Percentiles rank a stretch among this genome's conserved stretches.
Evolutionary conservation across 1,140 invertebrate genomes (phyloP).

Genomic region (Caenorhabditis latens): DNA sequence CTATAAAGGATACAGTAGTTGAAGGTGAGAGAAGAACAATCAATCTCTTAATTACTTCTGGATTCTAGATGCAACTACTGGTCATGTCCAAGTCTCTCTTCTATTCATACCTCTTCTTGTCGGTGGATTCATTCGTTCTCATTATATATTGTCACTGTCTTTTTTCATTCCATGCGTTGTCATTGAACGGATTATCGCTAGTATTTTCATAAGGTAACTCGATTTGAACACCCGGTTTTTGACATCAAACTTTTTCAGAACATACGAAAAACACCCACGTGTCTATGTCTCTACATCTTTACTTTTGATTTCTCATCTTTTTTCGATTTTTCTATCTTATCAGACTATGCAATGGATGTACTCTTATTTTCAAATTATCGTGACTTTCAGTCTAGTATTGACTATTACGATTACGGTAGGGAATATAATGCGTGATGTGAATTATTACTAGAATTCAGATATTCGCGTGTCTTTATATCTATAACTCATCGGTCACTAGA

Average conservation of each 20-base stretch:
- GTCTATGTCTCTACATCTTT: not conserved
- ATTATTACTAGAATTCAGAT: not conserved
- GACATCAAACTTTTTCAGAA: not conserved
- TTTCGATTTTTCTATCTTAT: not conserved
- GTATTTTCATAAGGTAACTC: not conserved
- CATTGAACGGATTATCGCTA: not conserved
- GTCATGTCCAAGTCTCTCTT: not conserved
- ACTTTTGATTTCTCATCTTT: not conserved
- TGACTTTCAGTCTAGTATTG: not conserved
- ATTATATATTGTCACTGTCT: not conserved
- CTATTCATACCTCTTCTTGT: not conserved
- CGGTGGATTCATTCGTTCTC: not conserved
- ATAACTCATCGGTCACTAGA: not conserved
- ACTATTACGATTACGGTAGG: not conserved
- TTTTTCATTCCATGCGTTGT: not conserved
- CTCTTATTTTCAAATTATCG: not conserved
- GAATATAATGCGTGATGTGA: not conserved
- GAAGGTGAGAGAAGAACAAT: not conserved
- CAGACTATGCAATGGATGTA: not conserved
- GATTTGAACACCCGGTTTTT: not conserved
- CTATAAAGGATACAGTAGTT: slow-evolving; percentile 2
- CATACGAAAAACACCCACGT: not conserved
- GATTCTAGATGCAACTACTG: not conserved
- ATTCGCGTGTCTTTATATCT: not conserved
- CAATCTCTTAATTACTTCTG: too few species aligned